phyloP scores from a whole-genome alignment of 2,797 vertebrate species.

The Microctenopoma stevenorrisi region DNA sequence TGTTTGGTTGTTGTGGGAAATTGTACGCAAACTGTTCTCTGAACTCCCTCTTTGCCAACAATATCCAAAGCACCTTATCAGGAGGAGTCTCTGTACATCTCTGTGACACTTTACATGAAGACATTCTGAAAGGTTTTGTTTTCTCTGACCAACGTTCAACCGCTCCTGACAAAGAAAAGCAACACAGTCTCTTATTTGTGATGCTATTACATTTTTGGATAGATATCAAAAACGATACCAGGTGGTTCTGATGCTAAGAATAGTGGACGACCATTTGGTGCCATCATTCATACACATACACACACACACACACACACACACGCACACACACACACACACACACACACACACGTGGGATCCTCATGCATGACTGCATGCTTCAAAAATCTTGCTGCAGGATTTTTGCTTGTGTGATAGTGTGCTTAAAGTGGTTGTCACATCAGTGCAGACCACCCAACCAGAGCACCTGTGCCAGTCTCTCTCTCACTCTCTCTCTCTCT shows the following conservation, averaged over 20 bases:
- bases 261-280: neutral
- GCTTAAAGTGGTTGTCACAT: neutral
- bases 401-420: neutral
- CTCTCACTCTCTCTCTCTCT: too few relatives aligned
- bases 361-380: neutral
- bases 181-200: neutral
- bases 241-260: neutral
- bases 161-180: neutral
- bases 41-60: too few relatives aligned
- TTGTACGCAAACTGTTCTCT: too few relatives aligned
- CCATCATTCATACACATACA: neutral
- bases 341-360: neutral
- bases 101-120: too few relatives aligned
- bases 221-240: too few relatives aligned
- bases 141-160: neutral
- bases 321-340: too few relatives aligned
- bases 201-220: neutral
- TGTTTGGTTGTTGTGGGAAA: too few relatives aligned
- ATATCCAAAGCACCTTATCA: too few relatives aligned
- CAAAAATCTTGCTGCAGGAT: slow-evolving; percentile 2
- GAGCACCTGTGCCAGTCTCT: slow-evolving; percentile 53
- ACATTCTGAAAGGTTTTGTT: neutral
- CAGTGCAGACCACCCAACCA: slow-evolving; percentile 67
- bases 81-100: too few relatives aligned
- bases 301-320: too few relatives aligned